These are phyloP conservation scores for Habroteleia sp. DNA, from an alignment of 2,888 invertebrate genomes.

Conservation along the genomic window DNA sequence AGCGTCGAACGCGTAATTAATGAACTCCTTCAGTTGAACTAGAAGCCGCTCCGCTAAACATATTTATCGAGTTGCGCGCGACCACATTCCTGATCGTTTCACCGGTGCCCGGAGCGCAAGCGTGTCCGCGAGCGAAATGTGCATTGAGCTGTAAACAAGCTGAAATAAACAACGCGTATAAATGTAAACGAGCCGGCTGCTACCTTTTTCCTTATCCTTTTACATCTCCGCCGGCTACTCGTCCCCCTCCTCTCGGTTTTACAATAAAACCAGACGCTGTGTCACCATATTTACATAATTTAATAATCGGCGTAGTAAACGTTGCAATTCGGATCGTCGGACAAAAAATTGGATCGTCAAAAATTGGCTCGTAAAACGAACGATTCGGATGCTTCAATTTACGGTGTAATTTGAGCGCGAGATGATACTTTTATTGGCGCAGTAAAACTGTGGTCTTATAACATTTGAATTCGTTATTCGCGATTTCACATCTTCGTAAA, in stretches of 20 bases:
- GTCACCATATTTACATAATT: constrained; percentile 28
- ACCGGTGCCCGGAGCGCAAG: constrained; percentile 4
- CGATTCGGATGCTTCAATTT: constrained; percentile 7
- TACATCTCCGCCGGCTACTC: not conserved
- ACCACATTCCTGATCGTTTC: constrained; percentile 51
- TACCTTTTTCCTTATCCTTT: no score
- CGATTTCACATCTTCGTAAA: not conserved
- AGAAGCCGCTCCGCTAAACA: constrained; percentile 44
- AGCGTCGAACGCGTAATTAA: constrained; percentile 43
- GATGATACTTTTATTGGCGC: constrained; percentile 7
- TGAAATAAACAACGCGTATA: constrained; percentile 32
- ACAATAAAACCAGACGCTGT: constrained; percentile 10
- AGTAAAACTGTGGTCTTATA: not conserved
- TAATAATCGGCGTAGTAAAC: constrained; percentile 21
- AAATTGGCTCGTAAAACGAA: constrained; percentile 15
- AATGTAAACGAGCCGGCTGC: constrained; percentile 38
- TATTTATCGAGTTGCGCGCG: constrained; percentile 48
- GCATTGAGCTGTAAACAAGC: constrained; percentile 55
- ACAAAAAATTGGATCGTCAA: constrained; percentile 14
- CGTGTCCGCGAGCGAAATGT: constrained; percentile 28
- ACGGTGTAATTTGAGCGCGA: constrained; percentile 2
- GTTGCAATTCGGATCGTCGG: constrained; percentile 1
- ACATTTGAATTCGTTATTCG: constrained; percentile 8
- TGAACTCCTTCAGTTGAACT: constrained; percentile 28
- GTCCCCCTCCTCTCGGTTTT: constrained; percentile 14